Percentiles rank a stretch among this genome's conserved stretches.
Evolutionary conservation across 2,113 vertebrate genomes (phyloP).

Genomic region (Callipepla squamata): DNA sequence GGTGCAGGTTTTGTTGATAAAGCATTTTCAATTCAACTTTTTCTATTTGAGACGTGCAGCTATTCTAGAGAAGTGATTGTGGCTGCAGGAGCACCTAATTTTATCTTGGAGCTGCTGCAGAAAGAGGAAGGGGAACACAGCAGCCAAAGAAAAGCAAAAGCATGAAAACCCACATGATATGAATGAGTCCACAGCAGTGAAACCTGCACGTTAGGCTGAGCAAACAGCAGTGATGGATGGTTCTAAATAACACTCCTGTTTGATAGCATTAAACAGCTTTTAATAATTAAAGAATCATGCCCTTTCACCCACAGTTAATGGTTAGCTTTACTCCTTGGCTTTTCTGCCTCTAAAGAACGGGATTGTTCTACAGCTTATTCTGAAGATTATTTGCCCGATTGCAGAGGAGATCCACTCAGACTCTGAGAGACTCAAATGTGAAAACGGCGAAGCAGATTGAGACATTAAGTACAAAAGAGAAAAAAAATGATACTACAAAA

Average conservation of each 20-base stretch:
- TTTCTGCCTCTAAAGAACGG: slow-evolving; percentile 18
- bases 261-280: not conserved
- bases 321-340: not conserved
- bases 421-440: not conserved
- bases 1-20: not conserved
- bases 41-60: not conserved
- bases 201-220: not conserved
- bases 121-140: slow-evolving; percentile 65
- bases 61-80: not conserved
- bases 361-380: not conserved
- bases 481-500: not conserved
- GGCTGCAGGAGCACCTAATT: slow-evolving; percentile 11
- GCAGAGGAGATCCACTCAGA: not conserved
- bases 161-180: not conserved
- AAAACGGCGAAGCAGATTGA: not conserved
- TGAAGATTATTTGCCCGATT: not conserved
- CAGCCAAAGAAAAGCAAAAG: not conserved
- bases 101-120: not conserved
- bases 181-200: not conserved
- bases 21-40: slow-evolving; percentile 16
- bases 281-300: not conserved
- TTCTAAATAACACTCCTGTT: not conserved
- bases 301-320: not conserved
- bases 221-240: not conserved
- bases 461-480: not conserved